Evolutionary conservation across 37 sponge, comb jelly and placozoan genomes (phyloP).

Genomic region (Lycopodina hypogea): DNA sequence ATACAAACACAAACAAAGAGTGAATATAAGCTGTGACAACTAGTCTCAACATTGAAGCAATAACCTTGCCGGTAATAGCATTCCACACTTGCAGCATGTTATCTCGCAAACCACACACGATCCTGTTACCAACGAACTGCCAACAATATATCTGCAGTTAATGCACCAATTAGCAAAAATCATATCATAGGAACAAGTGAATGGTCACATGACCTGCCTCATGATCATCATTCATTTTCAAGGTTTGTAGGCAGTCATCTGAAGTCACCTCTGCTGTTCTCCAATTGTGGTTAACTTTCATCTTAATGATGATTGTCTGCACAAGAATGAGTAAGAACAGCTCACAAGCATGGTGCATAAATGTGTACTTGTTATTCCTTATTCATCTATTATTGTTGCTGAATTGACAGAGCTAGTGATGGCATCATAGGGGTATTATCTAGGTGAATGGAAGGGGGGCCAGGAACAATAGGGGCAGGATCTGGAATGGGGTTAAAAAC

Average conservation of each 20-base stretch:
- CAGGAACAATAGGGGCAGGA: not conserved
- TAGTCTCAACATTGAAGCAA: too few relatives aligned
- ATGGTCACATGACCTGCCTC: constrained; percentile 61
- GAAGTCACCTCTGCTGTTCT: constrained; percentile 56
- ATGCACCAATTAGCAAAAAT: not conserved
- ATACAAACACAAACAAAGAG: not conserved
- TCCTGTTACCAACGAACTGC: constrained; percentile 85
- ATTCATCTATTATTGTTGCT: too few relatives aligned
- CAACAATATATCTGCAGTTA: constrained; percentile 87
- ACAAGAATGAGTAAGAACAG: not conserved
- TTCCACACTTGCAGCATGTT: constrained; percentile 98
- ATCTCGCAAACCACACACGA: constrained; percentile 98
- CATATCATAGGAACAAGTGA: not conserved
- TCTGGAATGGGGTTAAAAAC: not conserved
- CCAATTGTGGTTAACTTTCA: constrained; percentile 90
- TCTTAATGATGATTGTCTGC: constrained; percentile 82
- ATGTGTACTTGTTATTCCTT: too few relatives aligned
- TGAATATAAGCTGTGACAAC: too few relatives aligned
- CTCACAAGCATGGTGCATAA: too few relatives aligned
- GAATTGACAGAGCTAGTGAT: too few relatives aligned
- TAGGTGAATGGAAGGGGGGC: too few relatives aligned
- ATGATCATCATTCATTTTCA: constrained; percentile 98
- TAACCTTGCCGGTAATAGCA: constrained; percentile 84
- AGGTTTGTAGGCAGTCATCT: constrained; percentile 46
- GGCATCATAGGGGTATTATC: too few relatives aligned